Conservation (phyloP, 2,113 vertebrate genomes). For the Spheniscus mendiculus region DNA sequence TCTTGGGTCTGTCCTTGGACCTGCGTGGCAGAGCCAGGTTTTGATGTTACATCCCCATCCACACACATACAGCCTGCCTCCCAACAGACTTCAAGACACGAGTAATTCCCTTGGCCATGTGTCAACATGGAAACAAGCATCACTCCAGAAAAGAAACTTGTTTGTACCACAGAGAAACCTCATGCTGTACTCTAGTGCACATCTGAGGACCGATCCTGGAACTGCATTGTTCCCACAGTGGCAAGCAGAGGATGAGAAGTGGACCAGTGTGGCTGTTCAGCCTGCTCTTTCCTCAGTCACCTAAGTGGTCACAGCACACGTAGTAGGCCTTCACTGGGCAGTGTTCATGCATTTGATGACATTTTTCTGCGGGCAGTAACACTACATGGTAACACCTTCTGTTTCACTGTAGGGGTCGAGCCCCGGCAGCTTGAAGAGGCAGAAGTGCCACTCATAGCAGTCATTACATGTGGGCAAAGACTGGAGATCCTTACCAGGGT, state of each 20-base stretch:
- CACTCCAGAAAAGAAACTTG: background rate
- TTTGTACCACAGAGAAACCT: background rate
- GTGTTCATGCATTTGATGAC: background rate
- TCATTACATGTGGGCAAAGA: background rate
- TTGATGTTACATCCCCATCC: background rate
- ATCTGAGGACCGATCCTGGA: background rate
- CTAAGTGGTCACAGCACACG: fast-evolving
- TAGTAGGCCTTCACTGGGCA: background rate
- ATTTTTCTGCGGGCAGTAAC: background rate
- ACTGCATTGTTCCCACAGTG: background rate
- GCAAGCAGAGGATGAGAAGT: background rate
- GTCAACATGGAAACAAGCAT: background rate
- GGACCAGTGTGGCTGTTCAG: background rate
- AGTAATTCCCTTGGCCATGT: background rate
- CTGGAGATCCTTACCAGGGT: background rate
- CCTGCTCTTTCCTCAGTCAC: background rate
- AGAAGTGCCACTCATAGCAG: background rate
- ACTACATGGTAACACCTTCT: background rate
- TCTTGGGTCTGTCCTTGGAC: background rate
- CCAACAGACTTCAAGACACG: background rate
- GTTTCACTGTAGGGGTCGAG: background rate
- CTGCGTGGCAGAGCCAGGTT: background rate
- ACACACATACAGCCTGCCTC: background rate
- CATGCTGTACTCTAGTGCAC: background rate
- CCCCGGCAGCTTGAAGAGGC: background rate